Base-by-base conservation (phyloP, 2,888 invertebrate genomes). In the Epinotia nisella region DNA sequence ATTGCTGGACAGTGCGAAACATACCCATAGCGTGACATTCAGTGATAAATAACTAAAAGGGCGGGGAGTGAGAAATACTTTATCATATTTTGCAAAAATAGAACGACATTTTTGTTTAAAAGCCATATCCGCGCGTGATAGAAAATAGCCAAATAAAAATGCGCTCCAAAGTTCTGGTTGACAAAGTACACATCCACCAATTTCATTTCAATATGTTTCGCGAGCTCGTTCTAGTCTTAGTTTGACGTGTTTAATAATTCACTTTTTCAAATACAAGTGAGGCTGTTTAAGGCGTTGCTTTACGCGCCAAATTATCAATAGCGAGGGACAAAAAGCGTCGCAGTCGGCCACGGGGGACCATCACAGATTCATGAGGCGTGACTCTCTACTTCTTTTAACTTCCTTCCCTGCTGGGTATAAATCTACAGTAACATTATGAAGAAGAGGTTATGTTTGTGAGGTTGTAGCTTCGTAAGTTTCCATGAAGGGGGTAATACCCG, bases 311-410 rank as follows among this genome's bases (percentile, higher is more conserved):
- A 73, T 35, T 51, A 64, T 49, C 66, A 62, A 67, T 53, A 58
- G 73, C 39, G 13, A n/a, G 49, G n/a, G n/a, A n/a, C 49, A 49
- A 15, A 45, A 35, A 49, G n/a, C 49, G 7, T 49, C 49, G 62
- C 59, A 58, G 66, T 53, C 72, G 51, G 65, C 56, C 72, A 55
- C 68, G 5, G 4, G 72, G 70, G 79, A 77, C 64, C 56, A 65
- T 74, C 66, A 71, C 70, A 68, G 73, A 78, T 81, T 81, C 79
- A 78, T 75, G 78, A 79, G 72, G 75, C 76, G 79, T 74, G 71
- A 75, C 79, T 77, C 77, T 77, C 76, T 75, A 75, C 68, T 68
- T 49, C 21, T 76, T 77, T 75, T 75, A 75, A 75, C 77, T 77
- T 75, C 73, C 76, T 35, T 72, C 24, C 35, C 61, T 35, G 70